phyloP scores from a whole-genome alignment of 2,888 invertebrate genomes.

The Standfussiana lucernea region DNA sequence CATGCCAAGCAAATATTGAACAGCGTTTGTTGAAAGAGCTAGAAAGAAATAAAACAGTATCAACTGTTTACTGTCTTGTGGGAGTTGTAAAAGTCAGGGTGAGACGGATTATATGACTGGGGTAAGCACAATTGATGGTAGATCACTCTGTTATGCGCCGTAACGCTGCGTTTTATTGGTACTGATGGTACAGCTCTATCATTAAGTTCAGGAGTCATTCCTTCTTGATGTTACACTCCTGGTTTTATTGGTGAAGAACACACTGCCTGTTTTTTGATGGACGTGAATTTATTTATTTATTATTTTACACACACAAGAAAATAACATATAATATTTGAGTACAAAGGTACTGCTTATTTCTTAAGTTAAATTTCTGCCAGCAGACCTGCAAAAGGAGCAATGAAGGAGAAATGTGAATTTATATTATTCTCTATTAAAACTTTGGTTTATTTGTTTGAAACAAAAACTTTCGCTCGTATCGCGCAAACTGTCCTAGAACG shows the following conservation, averaged over 20 bases:
- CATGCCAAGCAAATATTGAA: conserved; percentile 13
- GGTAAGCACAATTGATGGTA: conserved; percentile 12
- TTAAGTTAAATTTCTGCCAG: too few species aligned
- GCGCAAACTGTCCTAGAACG: background rate
- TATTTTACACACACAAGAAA: too few species aligned
- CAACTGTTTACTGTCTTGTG: conserved; percentile 23
- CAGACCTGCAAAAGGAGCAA: too few species aligned
- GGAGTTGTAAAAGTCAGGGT: conserved; percentile 41
- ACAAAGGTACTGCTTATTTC: too few species aligned
- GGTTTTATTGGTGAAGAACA: background rate
- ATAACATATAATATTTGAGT: too few species aligned
- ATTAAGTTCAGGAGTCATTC: conserved; percentile 3
- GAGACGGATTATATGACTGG: conserved; percentile 10
- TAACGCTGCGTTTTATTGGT: conserved; percentile 24
- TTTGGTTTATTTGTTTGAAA: background rate
- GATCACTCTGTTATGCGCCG: conserved; percentile 8
- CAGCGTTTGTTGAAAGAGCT: conserved; percentile 18
- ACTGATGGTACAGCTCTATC: background rate
- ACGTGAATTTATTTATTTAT: background rate
- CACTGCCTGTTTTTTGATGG: background rate
- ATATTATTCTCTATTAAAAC: background rate
- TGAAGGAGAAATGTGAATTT: too few species aligned
- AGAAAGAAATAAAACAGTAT: conserved; percentile 29
- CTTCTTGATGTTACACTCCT: background rate
- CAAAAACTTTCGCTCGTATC: background rate